These are phyloP conservation scores for Zaprionus inermis DNA, from an alignment of 1,140 invertebrate genomes.

Conservation along the genomic window DNA sequence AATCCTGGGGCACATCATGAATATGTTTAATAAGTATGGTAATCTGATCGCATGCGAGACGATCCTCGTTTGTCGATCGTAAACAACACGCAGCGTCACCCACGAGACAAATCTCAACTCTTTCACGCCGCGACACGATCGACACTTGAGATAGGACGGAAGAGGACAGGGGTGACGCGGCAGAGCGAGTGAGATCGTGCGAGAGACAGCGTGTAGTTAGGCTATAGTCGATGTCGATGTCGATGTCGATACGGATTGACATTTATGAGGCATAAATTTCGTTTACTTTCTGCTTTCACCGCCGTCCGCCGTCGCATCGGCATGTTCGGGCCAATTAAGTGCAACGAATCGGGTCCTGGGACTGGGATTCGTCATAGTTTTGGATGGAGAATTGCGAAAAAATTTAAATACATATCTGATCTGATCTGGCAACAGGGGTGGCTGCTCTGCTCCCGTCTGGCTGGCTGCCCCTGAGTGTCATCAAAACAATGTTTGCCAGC, in stretches of 20 bases:
- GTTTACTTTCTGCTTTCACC: conserved; percentile 61
- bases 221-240: conserved; percentile 38
- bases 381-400: conserved; percentile 55
- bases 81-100: conserved; percentile 2
- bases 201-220: conserved; percentile 15
- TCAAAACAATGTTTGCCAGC: conserved; percentile 79
- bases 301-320: conserved; percentile 24
- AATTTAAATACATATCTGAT: conserved; percentile 73
- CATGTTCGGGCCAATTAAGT: conserved; percentile 68
- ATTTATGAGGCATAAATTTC: conserved; percentile 79
- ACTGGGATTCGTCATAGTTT: conserved; percentile 62
- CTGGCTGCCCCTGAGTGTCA: conserved; percentile 72
- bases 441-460: neutral
- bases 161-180: too few species aligned
- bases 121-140: neutral
- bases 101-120: neutral
- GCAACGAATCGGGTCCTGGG: conserved; percentile 62
- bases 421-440: conserved; percentile 46
- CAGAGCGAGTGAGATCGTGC: conserved; percentile 17
- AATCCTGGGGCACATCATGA: neutral
- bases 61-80: neutral
- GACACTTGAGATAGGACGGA: conserved; percentile 10
- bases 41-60: neutral
- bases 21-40: neutral
- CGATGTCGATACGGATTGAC: conserved; percentile 53